Percentiles rank a stretch among this genome's conserved stretches.
phyloP scores from a whole-genome alignment of 2,888 invertebrate species.

The Clanis bilineata region DNA sequence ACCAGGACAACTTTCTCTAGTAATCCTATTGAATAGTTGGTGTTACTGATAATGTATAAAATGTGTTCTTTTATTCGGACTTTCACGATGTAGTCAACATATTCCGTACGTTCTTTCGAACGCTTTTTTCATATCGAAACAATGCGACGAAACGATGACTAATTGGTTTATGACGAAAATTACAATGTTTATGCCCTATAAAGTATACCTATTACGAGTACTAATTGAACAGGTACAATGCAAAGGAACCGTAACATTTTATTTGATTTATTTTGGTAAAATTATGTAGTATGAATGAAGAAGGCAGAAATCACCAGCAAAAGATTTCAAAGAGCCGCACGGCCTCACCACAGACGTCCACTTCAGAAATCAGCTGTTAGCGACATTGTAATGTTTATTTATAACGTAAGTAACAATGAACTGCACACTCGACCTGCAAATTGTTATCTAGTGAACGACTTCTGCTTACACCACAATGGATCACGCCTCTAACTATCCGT shows the following conservation, averaged over 20 bases:
- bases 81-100: no score
- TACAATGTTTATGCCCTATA: no score
- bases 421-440: conserved; percentile 70
- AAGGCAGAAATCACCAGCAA: background rate
- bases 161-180: no score
- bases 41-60: background rate
- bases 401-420: conserved; percentile 64
- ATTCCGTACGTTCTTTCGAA: no score
- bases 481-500: conserved; percentile 76
- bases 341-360: background rate
- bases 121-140: no score
- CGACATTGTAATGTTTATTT: conserved; percentile 71
- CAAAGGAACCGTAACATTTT: no score
- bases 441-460: conserved; percentile 70
- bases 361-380: conserved; percentile 63
- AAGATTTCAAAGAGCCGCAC: background rate
- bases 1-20: conserved; percentile 27
- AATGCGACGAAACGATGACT: no score
- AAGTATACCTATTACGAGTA: no score
- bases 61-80: no score
- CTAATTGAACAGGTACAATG: no score
- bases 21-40: background rate
- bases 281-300: background rate
- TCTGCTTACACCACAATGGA: conserved; percentile 56
- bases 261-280: background rate